Evolutionary conservation across 30 jellyfish, hydroid and myxozoan species (phyloP).

Genomic region (Morbakka virulenta): DNA sequence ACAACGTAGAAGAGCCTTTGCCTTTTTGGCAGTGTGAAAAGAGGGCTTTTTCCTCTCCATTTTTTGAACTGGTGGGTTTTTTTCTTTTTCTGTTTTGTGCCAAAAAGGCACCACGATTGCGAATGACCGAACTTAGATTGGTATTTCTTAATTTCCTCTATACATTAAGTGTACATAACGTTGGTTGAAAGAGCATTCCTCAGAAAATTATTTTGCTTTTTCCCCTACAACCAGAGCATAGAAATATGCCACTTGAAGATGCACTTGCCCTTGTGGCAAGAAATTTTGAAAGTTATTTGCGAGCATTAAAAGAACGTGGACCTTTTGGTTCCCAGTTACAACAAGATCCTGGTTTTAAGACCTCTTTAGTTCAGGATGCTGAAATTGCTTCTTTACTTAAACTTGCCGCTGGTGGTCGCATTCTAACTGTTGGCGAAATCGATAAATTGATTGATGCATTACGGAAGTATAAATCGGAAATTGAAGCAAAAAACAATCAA

Average conservation of each 20-base stretch:
- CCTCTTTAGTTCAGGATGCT: conserved; percentile 64
- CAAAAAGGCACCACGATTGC: not conserved
- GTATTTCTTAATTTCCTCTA: not conserved
- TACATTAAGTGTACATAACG: too few species aligned
- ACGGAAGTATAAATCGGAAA: conserved; percentile 42
- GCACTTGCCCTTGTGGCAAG: conserved; percentile 96
- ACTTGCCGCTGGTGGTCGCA: conserved; percentile 58
- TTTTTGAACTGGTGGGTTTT: not conserved
- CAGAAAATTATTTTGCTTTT: not conserved
- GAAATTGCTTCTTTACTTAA: conserved; percentile 49
- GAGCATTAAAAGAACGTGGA: conserved; percentile 61
- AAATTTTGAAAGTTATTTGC: conserved; percentile 82
- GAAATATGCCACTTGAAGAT: conserved; percentile 99
- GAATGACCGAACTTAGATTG: not conserved
- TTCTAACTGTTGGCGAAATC: conserved; percentile 48
- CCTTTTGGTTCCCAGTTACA: conserved; percentile 22
- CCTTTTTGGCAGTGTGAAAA: not conserved
- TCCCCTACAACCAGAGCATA: conserved; percentile 84
- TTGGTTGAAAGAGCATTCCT: too few species aligned
- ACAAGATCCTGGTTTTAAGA: conserved; percentile 17
- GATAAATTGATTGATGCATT: conserved; percentile 58
- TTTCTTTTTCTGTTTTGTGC: not conserved
- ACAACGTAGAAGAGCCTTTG: not conserved
- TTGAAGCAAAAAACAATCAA: not conserved
- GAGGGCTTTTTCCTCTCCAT: not conserved